Base-by-base conservation (phyloP, 2,888 invertebrate genomes). In the Parnassius mnemosyne region DNA sequence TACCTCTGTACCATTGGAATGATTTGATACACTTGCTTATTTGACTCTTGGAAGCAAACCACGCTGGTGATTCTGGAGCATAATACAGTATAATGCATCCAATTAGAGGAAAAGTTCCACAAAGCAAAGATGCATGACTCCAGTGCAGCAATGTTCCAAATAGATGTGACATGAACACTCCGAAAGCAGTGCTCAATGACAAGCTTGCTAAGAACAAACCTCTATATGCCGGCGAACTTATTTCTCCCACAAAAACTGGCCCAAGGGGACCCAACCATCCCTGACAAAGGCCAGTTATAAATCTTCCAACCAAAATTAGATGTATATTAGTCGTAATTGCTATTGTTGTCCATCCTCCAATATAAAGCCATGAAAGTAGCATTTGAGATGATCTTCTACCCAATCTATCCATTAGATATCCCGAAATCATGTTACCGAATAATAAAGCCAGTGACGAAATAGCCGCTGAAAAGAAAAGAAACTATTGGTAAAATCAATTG, bases 61-160 rank as follows among this genome's bases (percentile, higher is more conserved):
- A 96, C 13, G 92, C 90, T 0, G 95, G 95, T 34, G 95, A 93
- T 81, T 96, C 95, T 0, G 94, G 94, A n/a, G 94, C 87, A 25
- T 92, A 92, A 34, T 90, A 84, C 16, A 94, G 80, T 13, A 94
- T 84, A 0, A 93, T 69, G 59, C 92, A 91, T 65, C 92, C 92
- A 1, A 92, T 63, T 3, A 93, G 69, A 0, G 94, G 93, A 47
- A 93, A 85, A n/a, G 84, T 60, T 20, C 92, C 92, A 71, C 93
- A 93, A 0, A 94, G 76, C 10, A 93, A 76, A 0, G 94, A 93
- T 1, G 93, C 92, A 12, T 87, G 78, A 69, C 91, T 89, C 94
- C 94, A 95, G 59, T 92, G 85, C 5, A 94, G 77, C 70, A 93
- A 92, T 1, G 94, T 94, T 0, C 95, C 95, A 51, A 95, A 85